These are phyloP conservation scores for Ephialtes manifestator DNA, from an alignment of 2,888 invertebrate genomes.

Conservation along the genomic window DNA sequence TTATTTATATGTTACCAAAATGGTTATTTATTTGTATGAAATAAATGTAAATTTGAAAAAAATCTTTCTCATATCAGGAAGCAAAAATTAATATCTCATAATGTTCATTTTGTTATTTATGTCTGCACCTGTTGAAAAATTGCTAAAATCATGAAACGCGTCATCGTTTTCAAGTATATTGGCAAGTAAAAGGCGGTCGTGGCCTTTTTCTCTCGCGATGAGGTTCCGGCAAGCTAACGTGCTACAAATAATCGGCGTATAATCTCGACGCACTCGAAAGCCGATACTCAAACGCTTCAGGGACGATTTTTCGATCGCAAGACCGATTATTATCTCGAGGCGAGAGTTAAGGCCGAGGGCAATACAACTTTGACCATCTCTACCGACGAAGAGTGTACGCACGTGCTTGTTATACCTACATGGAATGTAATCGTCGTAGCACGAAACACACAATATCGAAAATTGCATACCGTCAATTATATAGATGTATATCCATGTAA, in stretches of 20 bases:
- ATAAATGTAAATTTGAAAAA: no score
- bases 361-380: conserved; percentile 14
- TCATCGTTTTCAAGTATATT: conserved; percentile 54
- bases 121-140: conserved; percentile 7
- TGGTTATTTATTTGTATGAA: no score
- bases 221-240: conserved; percentile 11
- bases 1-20: no score
- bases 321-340: conserved; percentile 69
- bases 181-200: conserved; percentile 33
- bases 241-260: conserved; percentile 59
- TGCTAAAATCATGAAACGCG: conserved; percentile 16
- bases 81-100: no score
- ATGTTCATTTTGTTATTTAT: no score
- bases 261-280: conserved; percentile 54
- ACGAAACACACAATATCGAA: background rate
- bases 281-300: conserved; percentile 46
- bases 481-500: background rate
- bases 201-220: conserved; percentile 6
- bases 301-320: conserved; percentile 54
- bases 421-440: conserved; percentile 47
- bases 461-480: conserved; percentile 16
- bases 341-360: conserved; percentile 65
- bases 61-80: no score
- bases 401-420: conserved; percentile 67
- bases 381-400: conserved; percentile 47